Conservation (phyloP, 2,888 invertebrate species). For the Leucoptera coffeella region DNA sequence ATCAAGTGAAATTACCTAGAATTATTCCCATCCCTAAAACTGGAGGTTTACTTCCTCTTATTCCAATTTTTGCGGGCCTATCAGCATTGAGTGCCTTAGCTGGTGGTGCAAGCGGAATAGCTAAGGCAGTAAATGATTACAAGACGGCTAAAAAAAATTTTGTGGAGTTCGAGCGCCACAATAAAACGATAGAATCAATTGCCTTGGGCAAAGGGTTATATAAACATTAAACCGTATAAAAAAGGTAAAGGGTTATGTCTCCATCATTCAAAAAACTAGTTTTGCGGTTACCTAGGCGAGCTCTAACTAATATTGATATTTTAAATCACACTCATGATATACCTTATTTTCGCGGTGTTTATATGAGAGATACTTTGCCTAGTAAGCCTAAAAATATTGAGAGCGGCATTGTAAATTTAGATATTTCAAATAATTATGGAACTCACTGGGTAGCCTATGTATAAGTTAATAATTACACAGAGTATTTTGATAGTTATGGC, state of each 20-base stretch:
- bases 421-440: constrained; percentile 9
- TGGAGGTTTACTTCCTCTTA: constrained; percentile 15
- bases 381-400: constrained; percentile 7
- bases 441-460: constrained; percentile 18
- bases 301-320: constrained; percentile 5
- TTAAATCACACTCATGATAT: constrained; percentile 4
- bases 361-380: constrained; percentile 10
- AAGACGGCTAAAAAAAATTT: constrained; percentile 12
- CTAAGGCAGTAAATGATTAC: constrained; percentile 13
- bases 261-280: constrained; percentile 6
- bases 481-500: constrained; percentile 19
- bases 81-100: constrained; percentile 14
- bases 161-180: constrained; percentile 1
- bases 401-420: constrained; percentile 11
- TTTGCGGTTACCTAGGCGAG: constrained; percentile 4
- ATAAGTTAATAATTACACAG: constrained; percentile 11
- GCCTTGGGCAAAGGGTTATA: constrained; percentile 14
- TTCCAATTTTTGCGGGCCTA: constrained; percentile 17
- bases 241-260: constrained; percentile 4
- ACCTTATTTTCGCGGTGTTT: constrained; percentile 8
- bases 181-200: constrained; percentile 16
- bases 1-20: constrained; percentile 8
- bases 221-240: constrained; percentile 5
- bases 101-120: constrained; percentile 17
- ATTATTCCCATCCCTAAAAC: constrained; percentile 15